phyloP scores from a whole-genome alignment of 2,113 vertebrate genomes.

The Heteronetta atricapilla region DNA sequence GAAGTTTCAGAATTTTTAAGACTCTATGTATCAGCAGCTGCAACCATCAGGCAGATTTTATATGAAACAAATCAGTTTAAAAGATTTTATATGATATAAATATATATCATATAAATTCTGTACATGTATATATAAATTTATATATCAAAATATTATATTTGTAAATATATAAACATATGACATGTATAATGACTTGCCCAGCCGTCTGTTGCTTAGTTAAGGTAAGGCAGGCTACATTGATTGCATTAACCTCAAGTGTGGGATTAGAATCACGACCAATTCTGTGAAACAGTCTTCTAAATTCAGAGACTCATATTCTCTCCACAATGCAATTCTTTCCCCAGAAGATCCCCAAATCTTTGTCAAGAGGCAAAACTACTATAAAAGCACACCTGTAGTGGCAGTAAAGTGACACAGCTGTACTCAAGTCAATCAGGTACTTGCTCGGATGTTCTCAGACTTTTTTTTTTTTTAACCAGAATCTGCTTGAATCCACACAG shows the following conservation, averaged over 20 bases:
- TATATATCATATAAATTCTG: no score
- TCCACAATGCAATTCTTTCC: neutral
- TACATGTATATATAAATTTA: no score
- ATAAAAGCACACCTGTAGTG: neutral
- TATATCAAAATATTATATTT: no score
- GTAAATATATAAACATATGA: neutral
- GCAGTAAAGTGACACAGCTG: neutral
- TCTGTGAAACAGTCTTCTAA: neutral
- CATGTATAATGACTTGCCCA: fast-evolving
- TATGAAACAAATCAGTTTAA: neutral
- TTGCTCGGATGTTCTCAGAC: neutral
- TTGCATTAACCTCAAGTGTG: neutral
- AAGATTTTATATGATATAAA: no score
- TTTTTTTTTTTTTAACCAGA: neutral
- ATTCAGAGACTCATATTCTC: neutral
- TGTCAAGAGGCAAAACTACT: neutral
- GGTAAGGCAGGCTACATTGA: neutral
- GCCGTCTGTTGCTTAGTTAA: neutral
- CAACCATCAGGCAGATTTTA: neutral
- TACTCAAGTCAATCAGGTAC: neutral
- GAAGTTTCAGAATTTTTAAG: neutral
- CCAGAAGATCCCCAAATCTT: neutral
- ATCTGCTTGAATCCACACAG: neutral
- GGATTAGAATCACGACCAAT: neutral
- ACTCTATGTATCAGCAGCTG: neutral